Percentiles rank a stretch among this genome's conserved stretches.
Evolutionary conservation across 2,113 vertebrate genomes (phyloP).

Genomic region (Myrmecobius fasciatus): DNA sequence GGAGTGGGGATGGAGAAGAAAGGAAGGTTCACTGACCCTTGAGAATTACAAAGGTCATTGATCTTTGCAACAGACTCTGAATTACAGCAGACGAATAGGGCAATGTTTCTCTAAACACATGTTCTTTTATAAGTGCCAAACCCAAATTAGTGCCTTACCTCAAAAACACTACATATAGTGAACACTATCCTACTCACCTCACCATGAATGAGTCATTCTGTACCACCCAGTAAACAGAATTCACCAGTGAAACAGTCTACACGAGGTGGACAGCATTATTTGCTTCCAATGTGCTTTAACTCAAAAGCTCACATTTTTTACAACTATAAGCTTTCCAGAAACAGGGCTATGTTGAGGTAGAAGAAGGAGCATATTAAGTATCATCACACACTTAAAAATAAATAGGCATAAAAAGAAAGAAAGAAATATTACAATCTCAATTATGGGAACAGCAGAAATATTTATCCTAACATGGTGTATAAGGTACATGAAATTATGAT

Average conservation of each 20-base stretch:
- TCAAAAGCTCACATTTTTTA: fast-evolving
- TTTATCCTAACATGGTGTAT: not conserved
- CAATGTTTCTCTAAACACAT: not conserved
- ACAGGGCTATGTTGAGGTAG: not conserved
- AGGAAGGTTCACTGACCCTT: not conserved
- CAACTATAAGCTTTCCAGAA: not conserved
- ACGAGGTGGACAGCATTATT: too few species aligned
- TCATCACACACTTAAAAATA: not conserved
- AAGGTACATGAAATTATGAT: not conserved
- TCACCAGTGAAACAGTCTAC: not conserved
- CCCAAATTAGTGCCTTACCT: not conserved
- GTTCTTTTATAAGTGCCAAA: not conserved
- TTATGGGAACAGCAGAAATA: not conserved
- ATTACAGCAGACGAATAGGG: not conserved
- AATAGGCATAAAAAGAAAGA: not conserved
- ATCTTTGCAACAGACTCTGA: fast-evolving
- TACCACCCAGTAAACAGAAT: not conserved
- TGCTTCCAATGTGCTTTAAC: fast-evolving
- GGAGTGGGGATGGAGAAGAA: not conserved
- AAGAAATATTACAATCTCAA: not conserved
- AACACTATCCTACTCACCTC: not conserved
- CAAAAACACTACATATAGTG: not conserved
- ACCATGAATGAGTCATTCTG: not conserved
- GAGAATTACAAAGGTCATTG: not conserved
- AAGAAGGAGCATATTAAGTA: not conserved